Evolutionary conservation across 2,113 vertebrate genomes (phyloP).

Genomic region (Ancistrus triradiatus): DNA sequence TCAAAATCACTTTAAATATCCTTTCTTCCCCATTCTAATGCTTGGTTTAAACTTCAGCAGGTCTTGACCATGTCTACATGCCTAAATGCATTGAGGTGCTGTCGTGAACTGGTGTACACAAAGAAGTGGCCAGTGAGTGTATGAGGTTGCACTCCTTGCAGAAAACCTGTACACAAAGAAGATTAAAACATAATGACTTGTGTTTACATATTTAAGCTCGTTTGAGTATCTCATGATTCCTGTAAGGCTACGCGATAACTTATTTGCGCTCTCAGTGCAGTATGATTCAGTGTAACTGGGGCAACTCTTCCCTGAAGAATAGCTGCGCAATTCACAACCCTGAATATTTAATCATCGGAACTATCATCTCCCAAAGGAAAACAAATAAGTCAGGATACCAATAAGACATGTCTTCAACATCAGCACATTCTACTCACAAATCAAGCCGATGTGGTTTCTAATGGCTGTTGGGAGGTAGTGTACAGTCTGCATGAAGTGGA

Average conservation of each 20-base stretch:
- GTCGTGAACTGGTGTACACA: no score
- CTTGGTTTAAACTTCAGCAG: no score
- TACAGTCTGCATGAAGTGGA: background rate
- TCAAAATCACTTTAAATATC: no score
- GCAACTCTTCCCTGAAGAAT: constrained; percentile 23
- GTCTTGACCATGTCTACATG: no score
- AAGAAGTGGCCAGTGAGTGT: no score
- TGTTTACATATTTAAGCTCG: no score
- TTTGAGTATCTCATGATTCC: background rate
- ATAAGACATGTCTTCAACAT: constrained; percentile 21
- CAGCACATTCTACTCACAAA: constrained; percentile 12
- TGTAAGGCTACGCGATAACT: background rate
- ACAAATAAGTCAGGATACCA: constrained; percentile 46
- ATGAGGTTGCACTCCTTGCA: no score
- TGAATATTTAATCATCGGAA: constrained; percentile 51
- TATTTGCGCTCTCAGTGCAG: constrained; percentile 24
- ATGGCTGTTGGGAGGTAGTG: constrained; percentile 10
- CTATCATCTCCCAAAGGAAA: constrained; percentile 29
- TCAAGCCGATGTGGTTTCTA: background rate
- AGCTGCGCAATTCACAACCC: constrained; percentile 30
- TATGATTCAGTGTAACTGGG: constrained; percentile 20
- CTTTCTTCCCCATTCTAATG: no score
- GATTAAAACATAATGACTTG: no score
- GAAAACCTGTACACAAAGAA: no score
- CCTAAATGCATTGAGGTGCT: no score